Evolutionary conservation across 2,113 vertebrate species (phyloP).

Genomic region (Chrysemys picta): DNA sequence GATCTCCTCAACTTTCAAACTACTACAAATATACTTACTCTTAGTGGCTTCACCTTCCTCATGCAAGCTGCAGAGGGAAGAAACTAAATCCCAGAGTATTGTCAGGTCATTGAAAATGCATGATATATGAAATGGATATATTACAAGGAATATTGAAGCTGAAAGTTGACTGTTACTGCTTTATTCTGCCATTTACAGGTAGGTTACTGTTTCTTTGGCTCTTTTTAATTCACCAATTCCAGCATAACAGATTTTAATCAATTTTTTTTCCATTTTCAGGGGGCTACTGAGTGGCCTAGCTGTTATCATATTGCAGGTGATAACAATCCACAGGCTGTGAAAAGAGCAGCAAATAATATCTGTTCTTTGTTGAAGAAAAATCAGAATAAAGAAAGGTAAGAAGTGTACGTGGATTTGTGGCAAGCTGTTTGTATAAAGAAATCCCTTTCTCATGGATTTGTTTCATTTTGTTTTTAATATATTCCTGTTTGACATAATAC

Average conservation of each 20-base stretch:
- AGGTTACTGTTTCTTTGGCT: not conserved
- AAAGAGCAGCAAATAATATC: conserved; percentile 92
- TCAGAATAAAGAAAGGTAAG: conserved; percentile 83
- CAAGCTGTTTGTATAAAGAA: not conserved
- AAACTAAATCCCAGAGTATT: not conserved
- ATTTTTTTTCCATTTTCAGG: conserved; percentile 75
- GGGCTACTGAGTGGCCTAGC: conserved; percentile 88
- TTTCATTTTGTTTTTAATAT: not conserved
- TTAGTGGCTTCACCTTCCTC: not conserved
- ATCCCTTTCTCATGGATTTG: not conserved
- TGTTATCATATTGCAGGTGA: conserved; percentile 95
- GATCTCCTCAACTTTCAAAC: not conserved
- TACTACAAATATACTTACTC: not conserved
- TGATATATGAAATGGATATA: not conserved
- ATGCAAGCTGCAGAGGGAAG: not conserved
- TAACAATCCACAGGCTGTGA: conserved; percentile 92
- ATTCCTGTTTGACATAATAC: rapidly evolving
- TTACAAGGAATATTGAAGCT: not conserved
- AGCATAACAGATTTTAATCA: not conserved
- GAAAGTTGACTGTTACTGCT: not conserved
- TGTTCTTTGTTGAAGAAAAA: conserved; percentile 88
- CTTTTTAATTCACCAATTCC: not conserved
- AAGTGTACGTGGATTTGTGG: not conserved
- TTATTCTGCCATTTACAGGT: not conserved
- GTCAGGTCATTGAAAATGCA: not conserved